Evolutionary conservation across 2,113 vertebrate species (phyloP).

Genomic region (Piprites chloris): DNA sequence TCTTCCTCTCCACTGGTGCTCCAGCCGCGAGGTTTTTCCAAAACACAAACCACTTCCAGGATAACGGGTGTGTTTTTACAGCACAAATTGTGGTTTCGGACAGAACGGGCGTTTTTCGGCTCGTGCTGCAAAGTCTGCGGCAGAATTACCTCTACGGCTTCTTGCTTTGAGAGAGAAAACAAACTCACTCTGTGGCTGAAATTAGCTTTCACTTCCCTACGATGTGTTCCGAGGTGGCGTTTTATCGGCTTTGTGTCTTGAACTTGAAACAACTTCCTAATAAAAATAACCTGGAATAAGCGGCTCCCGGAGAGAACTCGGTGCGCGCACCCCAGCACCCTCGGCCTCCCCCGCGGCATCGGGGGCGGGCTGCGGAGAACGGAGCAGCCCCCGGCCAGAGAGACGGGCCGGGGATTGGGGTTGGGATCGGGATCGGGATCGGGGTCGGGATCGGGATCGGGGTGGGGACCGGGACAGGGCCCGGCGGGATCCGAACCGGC

Average conservation of each 20-base stretch:
- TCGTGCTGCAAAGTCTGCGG: not conserved
- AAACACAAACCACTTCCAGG: not conserved
- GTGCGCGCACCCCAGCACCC: not conserved
- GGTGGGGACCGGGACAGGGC: fast-evolving
- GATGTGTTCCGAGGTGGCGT: not conserved
- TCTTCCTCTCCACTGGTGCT: constrained; percentile 10
- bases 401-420: not conserved
- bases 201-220: not conserved
- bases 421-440: fast-evolving
- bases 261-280: constrained; percentile 36
- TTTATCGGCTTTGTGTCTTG: not conserved
- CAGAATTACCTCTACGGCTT: not conserved
- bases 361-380: not conserved
- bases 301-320: not conserved
- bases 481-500: fast-evolving
- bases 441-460: fast-evolving
- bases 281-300: constrained; percentile 49
- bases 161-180: not conserved
- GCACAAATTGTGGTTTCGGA: not conserved
- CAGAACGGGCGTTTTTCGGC: not conserved
- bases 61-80: not conserved
- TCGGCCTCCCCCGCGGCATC: not conserved
- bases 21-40: not conserved
- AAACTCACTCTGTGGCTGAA: not conserved
- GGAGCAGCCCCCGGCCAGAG: not conserved